Conservation (phyloP, 2,888 invertebrate species). For the Herminia tarsipennalis region DNA sequence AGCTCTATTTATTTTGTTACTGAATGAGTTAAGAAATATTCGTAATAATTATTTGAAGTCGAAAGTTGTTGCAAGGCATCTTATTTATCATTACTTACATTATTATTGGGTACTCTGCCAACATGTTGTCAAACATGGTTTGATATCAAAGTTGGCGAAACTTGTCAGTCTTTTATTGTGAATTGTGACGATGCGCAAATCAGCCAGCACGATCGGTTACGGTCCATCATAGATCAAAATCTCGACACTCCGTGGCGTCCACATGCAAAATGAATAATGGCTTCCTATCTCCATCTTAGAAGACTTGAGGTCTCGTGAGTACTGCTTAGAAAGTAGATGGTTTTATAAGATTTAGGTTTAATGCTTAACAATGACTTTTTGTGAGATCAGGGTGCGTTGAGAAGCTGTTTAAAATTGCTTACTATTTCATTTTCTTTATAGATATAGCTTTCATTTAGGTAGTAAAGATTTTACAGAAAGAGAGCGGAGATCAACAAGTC, state of each 20-base stretch:
- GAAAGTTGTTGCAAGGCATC: neutral
- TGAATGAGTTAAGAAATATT: too few species aligned
- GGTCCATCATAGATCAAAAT: slow-evolving; percentile 37
- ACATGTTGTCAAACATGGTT: slow-evolving; percentile 7
- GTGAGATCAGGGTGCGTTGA: slow-evolving; percentile 22
- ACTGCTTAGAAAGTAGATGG: slow-evolving; percentile 41
- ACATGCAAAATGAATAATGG: slow-evolving; percentile 47
- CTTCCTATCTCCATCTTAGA: slow-evolving; percentile 32
- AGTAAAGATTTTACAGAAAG: too few species aligned
- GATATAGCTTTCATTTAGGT: slow-evolving; percentile 27
- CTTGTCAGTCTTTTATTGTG: slow-evolving; percentile 9
- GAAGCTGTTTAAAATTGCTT: too few species aligned
- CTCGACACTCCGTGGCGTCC: slow-evolving; percentile 36
- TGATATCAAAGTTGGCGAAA: slow-evolving; percentile 5
- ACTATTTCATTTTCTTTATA: neutral
- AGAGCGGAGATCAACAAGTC: too few species aligned
- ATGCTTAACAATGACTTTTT: slow-evolving; percentile 10
- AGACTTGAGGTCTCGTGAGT: slow-evolving; percentile 29
- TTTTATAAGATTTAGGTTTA: slow-evolving; percentile 32
- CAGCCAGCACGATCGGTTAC: slow-evolving; percentile 35
- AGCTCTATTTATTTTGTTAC: too few species aligned
- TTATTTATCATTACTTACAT: neutral
- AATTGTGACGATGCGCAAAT: slow-evolving; percentile 31
- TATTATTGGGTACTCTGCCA: slow-evolving; percentile 1
- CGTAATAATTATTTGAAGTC: neutral